phyloP scores from a whole-genome alignment of 2,797 vertebrate species.

The Crax fasciolata region DNA sequence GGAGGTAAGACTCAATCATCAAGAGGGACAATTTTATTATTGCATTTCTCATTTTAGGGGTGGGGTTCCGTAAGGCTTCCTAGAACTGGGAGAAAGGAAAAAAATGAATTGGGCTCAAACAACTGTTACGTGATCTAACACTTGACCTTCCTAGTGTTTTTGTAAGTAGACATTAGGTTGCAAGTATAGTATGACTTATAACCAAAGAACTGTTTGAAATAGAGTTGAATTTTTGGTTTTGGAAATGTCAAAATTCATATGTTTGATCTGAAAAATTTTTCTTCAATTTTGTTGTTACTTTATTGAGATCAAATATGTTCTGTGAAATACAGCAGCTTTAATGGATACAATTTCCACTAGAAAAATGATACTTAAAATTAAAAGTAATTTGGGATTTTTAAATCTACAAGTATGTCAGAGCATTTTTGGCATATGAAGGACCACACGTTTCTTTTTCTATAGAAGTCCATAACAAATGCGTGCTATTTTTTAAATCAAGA shows the following conservation, averaged over 20 bases:
- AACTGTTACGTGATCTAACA: background rate
- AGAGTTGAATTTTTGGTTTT: background rate
- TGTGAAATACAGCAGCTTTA: background rate
- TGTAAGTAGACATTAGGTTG: background rate
- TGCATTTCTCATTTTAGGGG: background rate
- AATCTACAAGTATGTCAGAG: background rate
- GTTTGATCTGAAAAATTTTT: background rate
- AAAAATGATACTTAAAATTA: background rate
- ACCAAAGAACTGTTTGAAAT: background rate
- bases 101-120: background rate
- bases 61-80: background rate
- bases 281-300: background rate
- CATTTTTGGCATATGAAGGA: background rate
- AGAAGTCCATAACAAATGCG: background rate
- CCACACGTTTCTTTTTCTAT: background rate
- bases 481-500: background rate
- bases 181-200: background rate
- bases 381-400: background rate
- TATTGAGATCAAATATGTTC: background rate
- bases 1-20: background rate
- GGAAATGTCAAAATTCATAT: background rate
- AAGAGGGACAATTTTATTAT: accelerated
- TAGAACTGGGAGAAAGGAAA: background rate
- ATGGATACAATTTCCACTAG: background rate
- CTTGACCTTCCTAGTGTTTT: background rate